A percentile compares a stretch with the other conserved stretches of the same genome.
Evolutionary conservation across 2,888 invertebrate species (phyloP).

Genomic region (Cactoblastis cactorum): DNA sequence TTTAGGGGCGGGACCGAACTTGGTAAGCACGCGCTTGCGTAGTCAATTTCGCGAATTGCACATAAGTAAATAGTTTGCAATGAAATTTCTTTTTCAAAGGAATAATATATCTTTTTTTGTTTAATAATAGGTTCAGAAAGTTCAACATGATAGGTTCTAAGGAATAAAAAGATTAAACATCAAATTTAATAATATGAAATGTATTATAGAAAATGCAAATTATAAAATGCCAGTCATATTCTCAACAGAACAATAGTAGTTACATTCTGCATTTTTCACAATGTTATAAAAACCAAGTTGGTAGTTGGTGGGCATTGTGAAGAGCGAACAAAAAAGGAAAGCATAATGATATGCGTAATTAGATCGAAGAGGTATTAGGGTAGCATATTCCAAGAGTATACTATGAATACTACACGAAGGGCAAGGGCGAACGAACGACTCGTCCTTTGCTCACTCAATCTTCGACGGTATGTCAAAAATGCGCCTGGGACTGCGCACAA

Average conservation of each 20-base stretch:
- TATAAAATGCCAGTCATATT: no score
- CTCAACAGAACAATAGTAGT: no score
- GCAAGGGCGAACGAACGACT: slow-evolving; percentile 17
- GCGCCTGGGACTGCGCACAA: slow-evolving; percentile 39
- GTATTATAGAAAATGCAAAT: no score
- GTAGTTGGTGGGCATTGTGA: no score
- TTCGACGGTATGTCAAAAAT: slow-evolving; percentile 31
- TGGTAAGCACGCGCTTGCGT: slow-evolving; percentile 52
- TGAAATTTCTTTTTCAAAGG: slow-evolving; percentile 7
- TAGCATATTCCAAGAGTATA: slow-evolving; percentile 52
- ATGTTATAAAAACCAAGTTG: no score
- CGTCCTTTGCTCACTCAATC: slow-evolving; percentile 14
- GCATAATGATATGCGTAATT: slow-evolving; percentile 79
- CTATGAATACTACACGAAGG: slow-evolving; percentile 29
- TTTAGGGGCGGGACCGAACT: slow-evolving; percentile 35
- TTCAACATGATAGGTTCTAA: no score
- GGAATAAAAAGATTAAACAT: no score
- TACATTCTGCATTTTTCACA: no score
- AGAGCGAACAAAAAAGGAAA: slow-evolving; percentile 17
- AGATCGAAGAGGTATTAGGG: slow-evolving; percentile 74
- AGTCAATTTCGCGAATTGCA: slow-evolving; percentile 14
- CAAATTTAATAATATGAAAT: no score
- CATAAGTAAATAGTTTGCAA: not conserved
- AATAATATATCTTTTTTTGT: no score
- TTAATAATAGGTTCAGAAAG: no score